These are phyloP conservation scores for Alligator mississippiensis DNA, from an alignment of 2,113 vertebrate genomes.

Conservation along the genomic window DNA sequence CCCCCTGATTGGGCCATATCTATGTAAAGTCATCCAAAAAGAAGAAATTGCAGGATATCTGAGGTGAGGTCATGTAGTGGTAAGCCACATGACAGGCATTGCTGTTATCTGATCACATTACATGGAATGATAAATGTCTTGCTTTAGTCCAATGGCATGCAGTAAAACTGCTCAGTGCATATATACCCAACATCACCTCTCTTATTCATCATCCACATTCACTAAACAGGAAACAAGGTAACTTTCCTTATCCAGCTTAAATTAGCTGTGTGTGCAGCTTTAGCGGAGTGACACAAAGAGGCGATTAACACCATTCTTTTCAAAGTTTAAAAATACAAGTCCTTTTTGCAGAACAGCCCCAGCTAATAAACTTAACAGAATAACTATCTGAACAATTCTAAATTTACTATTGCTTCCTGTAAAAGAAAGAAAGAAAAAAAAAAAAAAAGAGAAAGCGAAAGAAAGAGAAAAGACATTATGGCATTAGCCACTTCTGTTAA, in stretches of 20 bases:
- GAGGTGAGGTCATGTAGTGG: background rate
- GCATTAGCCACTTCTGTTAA: constrained; percentile 1
- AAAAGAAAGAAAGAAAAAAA: background rate
- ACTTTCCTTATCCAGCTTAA: background rate
- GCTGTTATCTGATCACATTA: background rate
- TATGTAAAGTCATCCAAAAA: background rate
- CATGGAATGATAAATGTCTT: background rate
- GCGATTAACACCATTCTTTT: background rate
- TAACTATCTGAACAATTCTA: background rate
- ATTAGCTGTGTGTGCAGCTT: background rate
- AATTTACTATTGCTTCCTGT: background rate
- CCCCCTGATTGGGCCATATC: background rate
- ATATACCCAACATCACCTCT: fast-evolving
- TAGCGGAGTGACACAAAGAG: background rate
- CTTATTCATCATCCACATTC: background rate
- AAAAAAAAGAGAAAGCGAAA: background rate
- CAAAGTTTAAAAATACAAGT: background rate
- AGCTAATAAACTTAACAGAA: background rate
- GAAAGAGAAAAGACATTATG: background rate
- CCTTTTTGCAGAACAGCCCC: background rate
- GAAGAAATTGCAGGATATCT: background rate
- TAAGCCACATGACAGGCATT: background rate
- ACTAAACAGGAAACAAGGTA: background rate
- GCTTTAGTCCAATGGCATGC: background rate
- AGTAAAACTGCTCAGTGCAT: background rate